Base-by-base conservation (phyloP, 2,113 vertebrate species). In the Paramormyrops kingsleyae region DNA sequence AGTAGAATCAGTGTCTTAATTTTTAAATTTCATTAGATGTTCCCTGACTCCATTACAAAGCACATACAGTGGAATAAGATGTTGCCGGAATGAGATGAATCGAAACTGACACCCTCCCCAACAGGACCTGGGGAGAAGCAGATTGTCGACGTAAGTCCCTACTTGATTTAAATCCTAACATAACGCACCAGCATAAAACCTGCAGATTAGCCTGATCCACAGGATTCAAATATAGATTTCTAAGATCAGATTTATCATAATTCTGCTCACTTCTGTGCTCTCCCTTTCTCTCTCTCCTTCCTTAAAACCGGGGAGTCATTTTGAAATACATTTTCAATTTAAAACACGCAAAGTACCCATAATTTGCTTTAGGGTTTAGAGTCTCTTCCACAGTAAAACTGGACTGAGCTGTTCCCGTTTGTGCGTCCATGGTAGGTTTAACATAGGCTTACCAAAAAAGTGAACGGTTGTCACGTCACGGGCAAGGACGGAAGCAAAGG, bases 301-400 rank as follows among this genome's bases (percentile, higher is more conserved):
- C 77, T 19, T 89, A 53, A 83, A 83, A 83, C 17, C 6, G 13
- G 42, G 50, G 42, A 85, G 56, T 89, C 42, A 9, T 53, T 89
- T 49, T 53, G 27, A 89, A 89, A 56, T 85, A 46, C 52, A 85
- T 84, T 49, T 47, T 85, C 77, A 62, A 84, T 89, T 89, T 89
- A 56, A 42, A 89, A 19, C 77, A 62, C 77, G 27, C 52, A 89
- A 85, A 89, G 50, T 89, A 77, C 10, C 49, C 53, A 84, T 89
- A 44, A 89, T 89, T 50, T 53, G 50, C 89, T 85, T 84, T 85
- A 85, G 77, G 80, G 52, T 42, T 89, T 85, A 53, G 19, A 52
- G 21, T 56, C 39, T 80, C 39, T 42, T 80, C 39, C 24, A 10
- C 42, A 46, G 35, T 24, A 47, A 77, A 46, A 80, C 56, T 56